phyloP scores from a whole-genome alignment of 2,888 invertebrate species.

The Tenthredo livida region DNA sequence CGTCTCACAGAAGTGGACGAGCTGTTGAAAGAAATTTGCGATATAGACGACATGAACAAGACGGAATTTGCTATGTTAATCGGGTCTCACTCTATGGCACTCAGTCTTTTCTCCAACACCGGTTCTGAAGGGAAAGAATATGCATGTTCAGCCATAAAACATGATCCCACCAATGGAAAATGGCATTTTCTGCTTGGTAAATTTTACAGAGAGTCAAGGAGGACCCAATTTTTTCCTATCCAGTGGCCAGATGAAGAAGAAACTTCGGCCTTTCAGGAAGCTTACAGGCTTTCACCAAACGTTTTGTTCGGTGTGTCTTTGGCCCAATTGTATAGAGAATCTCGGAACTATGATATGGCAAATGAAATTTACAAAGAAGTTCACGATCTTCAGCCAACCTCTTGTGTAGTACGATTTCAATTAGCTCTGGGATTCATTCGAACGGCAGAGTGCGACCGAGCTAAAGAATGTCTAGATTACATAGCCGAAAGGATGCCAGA shows the following conservation, averaged over 20 bases:
- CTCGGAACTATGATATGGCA: neutral
- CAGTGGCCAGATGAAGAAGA: neutral
- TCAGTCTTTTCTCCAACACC: neutral
- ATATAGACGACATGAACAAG: neutral
- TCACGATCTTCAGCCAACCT: slow-evolving; percentile 19
- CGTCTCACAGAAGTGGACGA: neutral
- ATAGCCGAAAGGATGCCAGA: slow-evolving; percentile 22
- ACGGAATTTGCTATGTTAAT: slow-evolving; percentile 13
- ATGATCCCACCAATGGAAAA: slow-evolving; percentile 12
- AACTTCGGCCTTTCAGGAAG: neutral
- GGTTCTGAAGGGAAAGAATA: neutral
- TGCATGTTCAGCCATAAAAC: neutral
- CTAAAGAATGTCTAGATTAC: slow-evolving; percentile 41
- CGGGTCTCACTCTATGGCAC: slow-evolving; percentile 9
- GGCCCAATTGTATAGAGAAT: slow-evolving; percentile 35
- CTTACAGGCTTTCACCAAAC: slow-evolving; percentile 19
- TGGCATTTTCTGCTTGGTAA: neutral
- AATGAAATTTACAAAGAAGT: slow-evolving; percentile 33
- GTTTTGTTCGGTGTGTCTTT: slow-evolving; percentile 16
- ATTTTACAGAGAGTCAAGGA: neutral
- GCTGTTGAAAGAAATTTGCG: neutral
- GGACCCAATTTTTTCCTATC: neutral
- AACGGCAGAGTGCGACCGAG: neutral
- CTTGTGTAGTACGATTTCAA: neutral
- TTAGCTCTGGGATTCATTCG: slow-evolving; percentile 40